phyloP scores from a whole-genome alignment of 2,888 invertebrate genomes.

The Keiferia lycopersicella region DNA sequence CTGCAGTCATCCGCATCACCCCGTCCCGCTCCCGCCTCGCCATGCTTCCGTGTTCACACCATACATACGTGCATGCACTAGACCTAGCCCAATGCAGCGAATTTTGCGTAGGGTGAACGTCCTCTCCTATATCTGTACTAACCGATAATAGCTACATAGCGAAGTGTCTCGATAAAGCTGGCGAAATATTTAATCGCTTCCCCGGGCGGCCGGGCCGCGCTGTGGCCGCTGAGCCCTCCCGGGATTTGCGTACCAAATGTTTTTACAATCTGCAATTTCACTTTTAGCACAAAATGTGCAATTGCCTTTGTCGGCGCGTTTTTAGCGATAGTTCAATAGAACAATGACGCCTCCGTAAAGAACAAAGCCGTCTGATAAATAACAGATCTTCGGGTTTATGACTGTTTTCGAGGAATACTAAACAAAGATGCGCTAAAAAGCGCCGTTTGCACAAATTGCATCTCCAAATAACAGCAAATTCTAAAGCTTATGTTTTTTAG shows the following conservation, averaged over 20 bases:
- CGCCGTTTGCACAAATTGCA: constrained; percentile 71
- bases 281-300: constrained; percentile 58
- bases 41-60: constrained; percentile 70
- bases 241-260: constrained; percentile 28
- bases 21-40: constrained; percentile 65
- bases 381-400: constrained; percentile 53
- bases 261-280: constrained; percentile 48
- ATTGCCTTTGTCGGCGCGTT: constrained; percentile 53
- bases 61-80: constrained; percentile 77
- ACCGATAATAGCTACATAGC: constrained; percentile 40
- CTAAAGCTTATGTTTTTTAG: constrained; percentile 29
- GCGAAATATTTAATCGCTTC: constrained; percentile 50
- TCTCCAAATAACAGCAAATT: constrained; percentile 35
- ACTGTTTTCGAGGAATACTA: constrained; percentile 49
- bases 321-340: constrained; percentile 46
- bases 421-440: constrained; percentile 56
- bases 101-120: constrained; percentile 82
- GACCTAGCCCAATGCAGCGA: constrained; percentile 82
- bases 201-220: constrained; percentile 29
- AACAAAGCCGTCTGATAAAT: constrained; percentile 47
- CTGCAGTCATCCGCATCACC: constrained; percentile 55
- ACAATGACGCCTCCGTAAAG: constrained; percentile 41
- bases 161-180: constrained; percentile 49
- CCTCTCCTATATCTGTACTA: constrained; percentile 62
- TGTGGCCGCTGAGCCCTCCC: constrained; percentile 23